Evolutionary conservation across 2,113 vertebrate species (phyloP), one percentile per base, ranked within the genome.

Genomic region (Caretta caretta): DNA sequence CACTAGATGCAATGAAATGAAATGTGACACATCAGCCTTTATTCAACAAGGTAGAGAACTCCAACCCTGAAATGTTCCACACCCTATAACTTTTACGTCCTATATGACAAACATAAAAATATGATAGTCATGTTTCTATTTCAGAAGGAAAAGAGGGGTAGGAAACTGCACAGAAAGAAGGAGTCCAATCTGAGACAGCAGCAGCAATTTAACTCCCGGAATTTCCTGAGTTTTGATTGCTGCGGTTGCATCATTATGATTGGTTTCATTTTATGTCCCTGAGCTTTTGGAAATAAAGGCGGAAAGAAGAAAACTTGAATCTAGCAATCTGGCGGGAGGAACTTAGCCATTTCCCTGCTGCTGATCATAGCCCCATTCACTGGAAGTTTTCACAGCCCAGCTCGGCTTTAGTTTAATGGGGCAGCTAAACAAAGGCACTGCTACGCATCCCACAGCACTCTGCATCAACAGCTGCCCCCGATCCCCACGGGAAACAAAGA

Each of bases 361-460:
- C 65, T 72, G n/a, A 72, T 20, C 19, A 3, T 72, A 19, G n/a
- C n/a, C n/a, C 38, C n/a, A 5, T 10, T 72, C 65, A 72, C n/a
- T 8, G 35, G 65, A 72, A 72, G 65, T 72, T 38, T 72, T 72
- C n/a, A 72, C 19, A n/a, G n/a, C 19, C 65, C 65, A 10, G 65
- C 35, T n/a, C 22, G 38, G 17, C 8, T 72, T 72, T n/a, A 4
- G 62, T 69, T 69, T n/a, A 38, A 38, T 38, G 65, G n/a, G 19
- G 19, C 9, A 72, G 65, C 19, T 72, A 72, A 38, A 72, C 19
- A 72, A 38, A 10, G 17, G 8, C 35, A 20, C 4, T 69, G 9
- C 5, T 0, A 0, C 24, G 12, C 24, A 72, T 25, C 2, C 0
- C 16, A 5, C 59, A 35, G 3, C 11, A 12, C 25, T 69, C 3